These are phyloP conservation scores for Prionailurus viverrinus DNA, from an alignment of 2,113 vertebrate species.

Conservation along the genomic window DNA sequence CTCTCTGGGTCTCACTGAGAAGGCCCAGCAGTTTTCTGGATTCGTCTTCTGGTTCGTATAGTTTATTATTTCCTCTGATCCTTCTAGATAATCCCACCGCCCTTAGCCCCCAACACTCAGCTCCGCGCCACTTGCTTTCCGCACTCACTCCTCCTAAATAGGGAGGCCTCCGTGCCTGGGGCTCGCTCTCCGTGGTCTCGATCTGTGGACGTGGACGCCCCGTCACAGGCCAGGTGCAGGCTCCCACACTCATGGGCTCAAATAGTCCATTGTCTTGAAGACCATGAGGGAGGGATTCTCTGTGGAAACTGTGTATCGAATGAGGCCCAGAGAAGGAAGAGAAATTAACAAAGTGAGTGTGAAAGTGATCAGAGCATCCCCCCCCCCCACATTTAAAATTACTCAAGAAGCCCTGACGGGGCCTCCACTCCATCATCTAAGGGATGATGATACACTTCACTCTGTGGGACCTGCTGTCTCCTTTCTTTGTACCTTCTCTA, in stretches of 20 bases:
- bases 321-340: background rate
- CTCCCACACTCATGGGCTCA: background rate
- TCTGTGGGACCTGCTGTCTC: accelerated
- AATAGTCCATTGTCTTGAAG: accelerated
- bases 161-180: too few species aligned
- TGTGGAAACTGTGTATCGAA: accelerated
- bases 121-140: accelerated
- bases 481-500: background rate
- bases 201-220: accelerated
- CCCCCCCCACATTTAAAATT: background rate
- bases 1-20: background rate
- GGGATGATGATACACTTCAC: accelerated
- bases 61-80: background rate
- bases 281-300: background rate
- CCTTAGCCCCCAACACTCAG: accelerated
- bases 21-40: accelerated
- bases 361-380: accelerated
- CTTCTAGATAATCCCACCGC: accelerated
- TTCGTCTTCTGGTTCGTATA: accelerated
- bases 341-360: accelerated
- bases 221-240: accelerated
- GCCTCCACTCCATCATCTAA: accelerated
- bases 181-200: background rate
- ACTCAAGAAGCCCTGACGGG: background rate
- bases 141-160: accelerated